Conservation (phyloP, 2,888 invertebrate genomes). For the Drosophila anomelani region DNA sequence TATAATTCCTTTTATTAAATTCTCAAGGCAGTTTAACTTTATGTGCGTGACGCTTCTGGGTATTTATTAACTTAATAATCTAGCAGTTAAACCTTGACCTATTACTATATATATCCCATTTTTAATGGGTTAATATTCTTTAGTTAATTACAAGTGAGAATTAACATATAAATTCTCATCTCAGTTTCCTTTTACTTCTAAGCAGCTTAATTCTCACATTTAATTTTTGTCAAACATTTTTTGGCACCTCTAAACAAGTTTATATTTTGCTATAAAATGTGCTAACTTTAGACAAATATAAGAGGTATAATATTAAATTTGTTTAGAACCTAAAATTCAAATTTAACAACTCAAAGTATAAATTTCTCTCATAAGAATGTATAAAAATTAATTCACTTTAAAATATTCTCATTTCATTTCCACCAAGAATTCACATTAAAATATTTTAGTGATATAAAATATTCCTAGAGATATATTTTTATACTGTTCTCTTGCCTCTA, state of each 20-base stretch:
- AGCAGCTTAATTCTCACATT: background rate
- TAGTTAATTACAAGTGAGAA: background rate
- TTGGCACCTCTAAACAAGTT: constrained; percentile 4
- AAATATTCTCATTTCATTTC: too few species aligned
- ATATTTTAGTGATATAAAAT: background rate
- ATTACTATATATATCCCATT: background rate
- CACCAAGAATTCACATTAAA: too few species aligned
- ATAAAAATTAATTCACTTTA: background rate
- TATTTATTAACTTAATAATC: background rate
- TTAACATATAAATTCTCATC: background rate
- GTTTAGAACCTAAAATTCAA: background rate
- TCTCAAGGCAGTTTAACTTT: background rate
- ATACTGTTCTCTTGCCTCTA: background rate
- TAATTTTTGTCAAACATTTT: constrained; percentile 9
- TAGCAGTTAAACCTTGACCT: background rate
- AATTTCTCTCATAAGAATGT: background rate
- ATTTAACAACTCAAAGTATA: background rate
- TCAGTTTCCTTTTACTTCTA: background rate
- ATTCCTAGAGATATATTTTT: background rate
- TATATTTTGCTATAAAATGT: background rate
- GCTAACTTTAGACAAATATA: background rate
- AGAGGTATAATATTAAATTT: background rate
- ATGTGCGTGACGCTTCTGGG: constrained; percentile 6
- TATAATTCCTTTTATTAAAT: background rate
- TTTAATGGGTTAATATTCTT: background rate